Evolutionary conservation across 2,113 vertebrate genomes (phyloP), one percentile per base, ranked within the genome.

Genomic region (Conger conger): DNA sequence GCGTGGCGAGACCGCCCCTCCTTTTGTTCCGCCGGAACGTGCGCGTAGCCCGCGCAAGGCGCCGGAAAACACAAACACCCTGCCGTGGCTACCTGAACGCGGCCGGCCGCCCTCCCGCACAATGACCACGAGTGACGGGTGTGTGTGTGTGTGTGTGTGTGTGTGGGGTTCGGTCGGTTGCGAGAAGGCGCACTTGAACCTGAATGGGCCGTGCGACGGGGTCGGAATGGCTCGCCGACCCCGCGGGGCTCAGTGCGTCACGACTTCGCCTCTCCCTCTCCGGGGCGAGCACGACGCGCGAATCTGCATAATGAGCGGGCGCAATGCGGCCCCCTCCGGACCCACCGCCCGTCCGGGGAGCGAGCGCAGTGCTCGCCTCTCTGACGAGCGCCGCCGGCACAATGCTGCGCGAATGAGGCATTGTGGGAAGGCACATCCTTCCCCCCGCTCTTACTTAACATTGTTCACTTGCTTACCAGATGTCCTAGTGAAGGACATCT

Each of bases 191-290:
- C 18, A 27, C 45, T 50, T 63, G 57, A 20, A 73, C 68, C 68
- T 33, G n/a, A 73, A 73, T 11, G 68, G 68, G 68, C 30, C n/a
- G 27, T 4, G 27, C 13, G 68, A 73, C 11, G 68, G 23, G 27
- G 1, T 2, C 6, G 68, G 13, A 13, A 13, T 3, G 68, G 27
- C 6, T n/a, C 27, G 27, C n/a, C 2, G n/a, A 27, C 68, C 68
- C 27, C 8, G 9, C 27, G 68, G 68, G 27, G 68, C n/a, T 4
- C 68, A 9, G 11, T 1, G 27, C 82, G 90, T 92, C 92, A 93
- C 90, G 88, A 93, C 88, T 88, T 87, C 87, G 85, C 87, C 77
- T 30, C 83, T 85, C 82, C 27, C 83, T 86, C 86, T 82, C 80
- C 77, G 80, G 88, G 87, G 45, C 89, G 27, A 33, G 80, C 85